Conservation (phyloP, 2,113 vertebrate species). For the Pseudolaguvia tuberculata region DNA sequence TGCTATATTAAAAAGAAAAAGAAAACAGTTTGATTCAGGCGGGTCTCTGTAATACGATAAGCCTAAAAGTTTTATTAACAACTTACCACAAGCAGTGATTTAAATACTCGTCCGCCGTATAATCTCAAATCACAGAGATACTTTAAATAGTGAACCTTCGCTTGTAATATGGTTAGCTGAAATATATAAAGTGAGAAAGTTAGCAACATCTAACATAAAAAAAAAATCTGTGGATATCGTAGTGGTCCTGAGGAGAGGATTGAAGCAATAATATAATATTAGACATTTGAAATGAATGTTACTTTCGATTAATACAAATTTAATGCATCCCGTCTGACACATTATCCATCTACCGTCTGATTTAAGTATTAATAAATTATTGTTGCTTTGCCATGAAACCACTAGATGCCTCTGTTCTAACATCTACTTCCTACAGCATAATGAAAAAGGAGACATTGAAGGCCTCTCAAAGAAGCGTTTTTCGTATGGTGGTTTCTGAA, state of each 20-base stretch:
- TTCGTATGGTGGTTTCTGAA: neutral
- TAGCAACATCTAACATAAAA: neutral
- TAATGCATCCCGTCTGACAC: neutral
- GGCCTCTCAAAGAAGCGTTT: neutral
- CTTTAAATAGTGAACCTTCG: conserved; percentile 96
- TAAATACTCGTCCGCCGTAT: conserved; percentile 91
- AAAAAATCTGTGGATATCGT: no score
- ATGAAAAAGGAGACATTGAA: neutral
- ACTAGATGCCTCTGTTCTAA: conserved; percentile 45
- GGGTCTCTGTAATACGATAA: neutral
- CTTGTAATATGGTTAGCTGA: conserved; percentile 91
- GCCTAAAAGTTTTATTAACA: neutral
- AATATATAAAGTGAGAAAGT: conserved; percentile 35
- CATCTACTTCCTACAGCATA: neutral
- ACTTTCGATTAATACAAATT: conserved; percentile 1
- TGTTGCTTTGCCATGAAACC: conserved; percentile 14
- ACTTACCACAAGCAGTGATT: conserved; percentile 87
- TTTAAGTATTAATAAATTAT: neutral
- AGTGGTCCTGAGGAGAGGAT: no score
- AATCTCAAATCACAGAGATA: conserved; percentile 93
- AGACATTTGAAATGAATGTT: neutral
- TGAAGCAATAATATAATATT: neutral
- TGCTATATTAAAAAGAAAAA: conserved; percentile 65
- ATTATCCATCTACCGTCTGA: no score
- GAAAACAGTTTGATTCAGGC: neutral